These are phyloP conservation scores for Plagodis dolabraria DNA, from an alignment of 2,888 invertebrate genomes.

Conservation along the genomic window DNA sequence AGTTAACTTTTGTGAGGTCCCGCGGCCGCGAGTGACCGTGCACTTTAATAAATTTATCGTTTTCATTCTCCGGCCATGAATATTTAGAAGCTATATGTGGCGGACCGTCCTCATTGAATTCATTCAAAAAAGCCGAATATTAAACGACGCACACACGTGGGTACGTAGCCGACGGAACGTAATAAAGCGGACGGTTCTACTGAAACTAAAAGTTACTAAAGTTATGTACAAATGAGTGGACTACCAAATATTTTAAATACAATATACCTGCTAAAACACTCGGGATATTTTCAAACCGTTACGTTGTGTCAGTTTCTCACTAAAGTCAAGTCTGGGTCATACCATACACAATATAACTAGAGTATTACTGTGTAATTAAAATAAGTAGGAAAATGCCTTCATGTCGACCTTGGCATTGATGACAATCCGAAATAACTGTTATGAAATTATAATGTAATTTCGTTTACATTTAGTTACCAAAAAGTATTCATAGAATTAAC, in stretches of 20 bases:
- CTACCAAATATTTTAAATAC: constrained; percentile 18
- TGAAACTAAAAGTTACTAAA: constrained; percentile 25
- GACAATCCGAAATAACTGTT: constrained; percentile 13
- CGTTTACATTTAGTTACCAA: constrained; percentile 1
- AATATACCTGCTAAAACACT: constrained; percentile 11
- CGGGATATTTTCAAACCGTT: constrained; percentile 18
- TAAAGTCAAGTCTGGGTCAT: constrained; percentile 16
- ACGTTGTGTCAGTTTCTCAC: constrained; percentile 15
- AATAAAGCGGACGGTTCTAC: constrained; percentile 21
- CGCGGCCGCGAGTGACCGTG: constrained; percentile 32
- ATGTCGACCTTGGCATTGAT: constrained; percentile 16
- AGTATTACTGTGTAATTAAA: constrained; percentile 21
- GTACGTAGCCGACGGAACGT: constrained; percentile 7
- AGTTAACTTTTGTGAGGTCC: constrained; percentile 53
- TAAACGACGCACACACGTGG: constrained; percentile 29
- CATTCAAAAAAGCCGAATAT: constrained; percentile 48
- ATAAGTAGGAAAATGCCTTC: constrained; percentile 13
- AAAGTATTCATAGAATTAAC: constrained; percentile 8
- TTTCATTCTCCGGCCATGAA: constrained; percentile 56
- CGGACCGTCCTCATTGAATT: constrained; percentile 48
- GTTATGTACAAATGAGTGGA: constrained; percentile 13
- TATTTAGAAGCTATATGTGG: constrained; percentile 64
- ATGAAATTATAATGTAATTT: background rate
- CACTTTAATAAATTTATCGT: constrained; percentile 37
- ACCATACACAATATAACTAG: constrained; percentile 4